phyloP scores from a whole-genome alignment of 2,113 vertebrate species.

The Nycticryphes semicollaris region DNA sequence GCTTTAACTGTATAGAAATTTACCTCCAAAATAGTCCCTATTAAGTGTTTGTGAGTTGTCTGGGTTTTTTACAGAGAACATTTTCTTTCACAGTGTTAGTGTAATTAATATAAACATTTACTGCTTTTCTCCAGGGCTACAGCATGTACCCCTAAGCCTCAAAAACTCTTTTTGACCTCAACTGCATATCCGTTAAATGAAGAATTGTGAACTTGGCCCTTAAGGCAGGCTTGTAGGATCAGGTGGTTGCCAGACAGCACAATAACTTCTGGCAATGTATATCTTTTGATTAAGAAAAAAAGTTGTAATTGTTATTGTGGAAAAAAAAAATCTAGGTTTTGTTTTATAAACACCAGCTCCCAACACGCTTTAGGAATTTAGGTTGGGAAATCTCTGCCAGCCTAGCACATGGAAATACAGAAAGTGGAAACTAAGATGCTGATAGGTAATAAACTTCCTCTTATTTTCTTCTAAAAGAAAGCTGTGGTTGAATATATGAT shows the following conservation, averaged over 20 bases:
- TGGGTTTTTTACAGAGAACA: neutral
- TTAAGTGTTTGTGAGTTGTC: neutral
- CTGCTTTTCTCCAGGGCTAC: neutral
- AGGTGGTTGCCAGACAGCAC: neutral
- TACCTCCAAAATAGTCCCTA: neutral
- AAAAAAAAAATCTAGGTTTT: neutral
- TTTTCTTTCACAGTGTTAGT: neutral
- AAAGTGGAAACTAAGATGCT: neutral
- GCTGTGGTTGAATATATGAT: neutral
- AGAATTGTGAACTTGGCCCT: neutral
- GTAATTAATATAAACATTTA: neutral
- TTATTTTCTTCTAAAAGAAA: neutral
- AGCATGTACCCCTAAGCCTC: neutral
- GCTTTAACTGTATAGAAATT: neutral
- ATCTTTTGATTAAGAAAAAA: neutral
- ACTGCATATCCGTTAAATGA: neutral
- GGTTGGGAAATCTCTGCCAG: neutral
- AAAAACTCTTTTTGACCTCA: neutral
- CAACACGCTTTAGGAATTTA: neutral
- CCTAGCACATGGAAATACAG: neutral
- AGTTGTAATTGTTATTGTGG: neutral
- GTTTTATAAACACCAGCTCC: neutral
- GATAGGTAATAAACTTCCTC: neutral
- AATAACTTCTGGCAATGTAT: neutral
- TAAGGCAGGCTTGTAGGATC: neutral